Evolutionary conservation across 2,113 vertebrate genomes (phyloP).

Genomic region (Dissostichus mawsoni): DNA sequence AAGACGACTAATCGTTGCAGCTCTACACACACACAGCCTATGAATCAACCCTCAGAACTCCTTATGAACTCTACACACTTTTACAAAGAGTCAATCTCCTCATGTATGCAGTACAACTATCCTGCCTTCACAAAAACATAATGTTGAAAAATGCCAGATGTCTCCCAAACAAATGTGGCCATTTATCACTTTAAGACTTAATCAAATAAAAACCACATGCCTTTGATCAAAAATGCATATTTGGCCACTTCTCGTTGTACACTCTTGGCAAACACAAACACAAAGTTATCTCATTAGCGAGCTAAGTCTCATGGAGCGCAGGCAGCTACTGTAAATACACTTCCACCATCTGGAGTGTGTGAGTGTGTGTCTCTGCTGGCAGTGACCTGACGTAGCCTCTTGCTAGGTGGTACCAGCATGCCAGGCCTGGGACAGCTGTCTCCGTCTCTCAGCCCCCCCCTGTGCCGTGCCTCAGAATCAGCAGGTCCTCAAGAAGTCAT

Average conservation of each 20-base stretch:
- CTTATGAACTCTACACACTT: background rate
- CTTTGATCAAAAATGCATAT: conserved; percentile 37
- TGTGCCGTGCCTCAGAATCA: background rate
- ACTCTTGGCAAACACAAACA: conserved; percentile 37
- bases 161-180: conserved; percentile 31
- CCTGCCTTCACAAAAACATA: background rate
- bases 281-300: conserved; percentile 39
- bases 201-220: conserved; percentile 31
- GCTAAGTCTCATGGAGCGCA: conserved; percentile 10
- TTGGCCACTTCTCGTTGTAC: conserved; percentile 19
- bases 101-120: background rate
- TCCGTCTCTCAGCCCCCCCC: conserved; percentile 35
- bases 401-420: conserved; percentile 44
- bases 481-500: conserved; percentile 10
- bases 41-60: conserved; percentile 3
- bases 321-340: conserved; percentile 47
- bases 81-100: background rate
- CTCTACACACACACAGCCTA: background rate
- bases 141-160: conserved; percentile 41
- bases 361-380: conserved; percentile 30
- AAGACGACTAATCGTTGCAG: too few relatives aligned
- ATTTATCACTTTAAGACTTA: conserved; percentile 40
- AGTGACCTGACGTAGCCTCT: conserved; percentile 56
- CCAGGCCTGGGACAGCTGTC: conserved; percentile 52
- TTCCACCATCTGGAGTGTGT: conserved; percentile 70